Base-by-base conservation (phyloP, 2,888 invertebrate genomes). In the Diarsia mendica region DNA sequence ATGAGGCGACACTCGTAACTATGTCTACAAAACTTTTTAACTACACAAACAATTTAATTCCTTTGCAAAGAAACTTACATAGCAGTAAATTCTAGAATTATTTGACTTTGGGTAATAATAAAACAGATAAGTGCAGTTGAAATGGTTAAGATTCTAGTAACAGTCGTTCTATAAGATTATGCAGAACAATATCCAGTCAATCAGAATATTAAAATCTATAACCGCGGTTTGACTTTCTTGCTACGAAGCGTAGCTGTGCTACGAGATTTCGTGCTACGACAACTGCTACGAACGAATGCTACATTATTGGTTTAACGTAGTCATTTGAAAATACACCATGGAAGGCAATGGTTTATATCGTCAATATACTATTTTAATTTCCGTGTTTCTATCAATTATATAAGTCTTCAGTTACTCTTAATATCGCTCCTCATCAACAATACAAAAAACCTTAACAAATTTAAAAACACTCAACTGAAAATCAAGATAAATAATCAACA, bases 401-500 rank as follows among this genome's bases (percentile, higher is more conserved):
- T n/a, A 8, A 18, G 3, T 13, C 13, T 39, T 55, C 10, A 39
- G 15, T 46, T n/a, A 39, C 13, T 23, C n/a, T 18, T 11, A 69
- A 23, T 39, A 23, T 39, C 10, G 3, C 18, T n/a, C 33, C 44
- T 23, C 44, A 51, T 33, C 51, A 48, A 79, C 58, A 63, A 55
- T 78, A 49, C 18, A 11, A 65, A 80, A 63, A 51, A 63, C 51
- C 58, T n/a, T 65, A 18, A 58, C 46, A 63, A 83, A 73, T 28
- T 72, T 10, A 64, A 76, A 68, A 71, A 77, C 11, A 61, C 74
- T 73, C 18, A 23, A 67, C 73, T 64, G 46, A 11, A 72, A 68
- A 85, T 82, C 65, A 77, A 80, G 75, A 70, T 67, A 74, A 74
- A 79, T 85, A 84, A 76, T 75, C 51, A 82, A 80, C 83, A 85